Evolutionary conservation across 2,113 vertebrate genomes (phyloP).

Genomic region (Pseudonaja textilis): DNA sequence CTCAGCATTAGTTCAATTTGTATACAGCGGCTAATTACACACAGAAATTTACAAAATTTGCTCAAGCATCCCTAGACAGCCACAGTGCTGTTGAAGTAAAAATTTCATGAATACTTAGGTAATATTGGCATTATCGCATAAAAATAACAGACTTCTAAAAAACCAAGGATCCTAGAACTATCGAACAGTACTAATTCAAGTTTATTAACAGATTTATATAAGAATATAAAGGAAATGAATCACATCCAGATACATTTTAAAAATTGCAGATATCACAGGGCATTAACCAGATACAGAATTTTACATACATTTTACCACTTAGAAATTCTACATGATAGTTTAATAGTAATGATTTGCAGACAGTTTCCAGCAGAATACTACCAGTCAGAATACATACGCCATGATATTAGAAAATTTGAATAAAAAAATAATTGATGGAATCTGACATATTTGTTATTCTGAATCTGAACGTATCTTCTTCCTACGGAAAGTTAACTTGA

Average conservation of each 20-base stretch:
- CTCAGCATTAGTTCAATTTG: background rate
- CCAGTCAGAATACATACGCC: background rate
- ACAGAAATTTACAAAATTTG: background rate
- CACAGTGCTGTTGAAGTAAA: background rate
- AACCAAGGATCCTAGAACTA: background rate
- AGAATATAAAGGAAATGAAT: slow-evolving; percentile 30
- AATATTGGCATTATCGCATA: slow-evolving; percentile 2
- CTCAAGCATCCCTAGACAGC: background rate
- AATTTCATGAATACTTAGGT: background rate
- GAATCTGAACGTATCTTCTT: background rate
- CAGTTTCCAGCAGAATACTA: slow-evolving; percentile 1
- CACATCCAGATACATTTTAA: slow-evolving; percentile 1
- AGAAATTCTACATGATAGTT: background rate
- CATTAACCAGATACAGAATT: background rate
- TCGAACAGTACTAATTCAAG: background rate
- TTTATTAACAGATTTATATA: slow-evolving; percentile 23
- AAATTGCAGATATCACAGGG: background rate
- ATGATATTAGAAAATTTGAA: background rate
- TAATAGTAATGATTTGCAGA: slow-evolving; percentile 1
- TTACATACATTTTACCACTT: background rate
- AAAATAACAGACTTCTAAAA: background rate
- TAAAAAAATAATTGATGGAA: background rate
- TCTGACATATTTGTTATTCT: background rate
- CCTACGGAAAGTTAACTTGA: background rate
- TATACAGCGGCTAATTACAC: background rate